A percentile compares a stretch with the other conserved stretches of the same genome.
Conservation (phyloP, 2,888 invertebrate species). For the Nomada hirtipes region DNA sequence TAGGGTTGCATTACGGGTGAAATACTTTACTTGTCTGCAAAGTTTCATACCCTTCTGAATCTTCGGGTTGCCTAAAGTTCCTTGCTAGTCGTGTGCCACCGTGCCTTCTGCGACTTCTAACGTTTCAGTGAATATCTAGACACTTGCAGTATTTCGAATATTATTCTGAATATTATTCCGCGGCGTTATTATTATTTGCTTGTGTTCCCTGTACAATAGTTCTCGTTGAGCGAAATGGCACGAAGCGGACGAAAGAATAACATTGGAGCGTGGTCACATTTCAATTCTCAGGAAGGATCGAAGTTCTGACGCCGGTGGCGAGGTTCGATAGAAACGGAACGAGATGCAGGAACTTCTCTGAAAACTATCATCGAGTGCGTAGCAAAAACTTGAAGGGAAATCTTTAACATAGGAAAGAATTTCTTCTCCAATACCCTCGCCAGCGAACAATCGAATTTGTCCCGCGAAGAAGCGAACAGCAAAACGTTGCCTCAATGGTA, state of each 20-base stretch:
- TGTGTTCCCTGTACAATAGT: no score
- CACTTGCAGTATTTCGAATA: background rate
- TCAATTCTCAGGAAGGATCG: no score
- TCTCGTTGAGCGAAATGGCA: background rate
- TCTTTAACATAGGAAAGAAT: background rate
- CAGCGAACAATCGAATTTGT: no score
- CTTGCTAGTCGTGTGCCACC: no score
- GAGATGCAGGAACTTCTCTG: background rate
- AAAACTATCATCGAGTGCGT: background rate
- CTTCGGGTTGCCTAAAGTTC: no score
- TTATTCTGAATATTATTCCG: background rate
- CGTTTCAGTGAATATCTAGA: no score
- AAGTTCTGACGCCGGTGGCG: no score
- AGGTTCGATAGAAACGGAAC: background rate
- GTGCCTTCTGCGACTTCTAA: no score
- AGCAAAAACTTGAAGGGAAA: background rate
- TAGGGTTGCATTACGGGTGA: no score
- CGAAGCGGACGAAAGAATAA: background rate
- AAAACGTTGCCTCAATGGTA: background rate
- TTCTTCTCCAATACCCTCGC: background rate
- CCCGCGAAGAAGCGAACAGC: background rate
- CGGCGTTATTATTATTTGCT: background rate
- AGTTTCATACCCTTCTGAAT: no score
- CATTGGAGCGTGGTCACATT: background rate
- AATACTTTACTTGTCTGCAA: no score